These are phyloP conservation scores for Pararge aegeria DNA, from an alignment of 1,140 invertebrate species.

Conservation along the genomic window DNA sequence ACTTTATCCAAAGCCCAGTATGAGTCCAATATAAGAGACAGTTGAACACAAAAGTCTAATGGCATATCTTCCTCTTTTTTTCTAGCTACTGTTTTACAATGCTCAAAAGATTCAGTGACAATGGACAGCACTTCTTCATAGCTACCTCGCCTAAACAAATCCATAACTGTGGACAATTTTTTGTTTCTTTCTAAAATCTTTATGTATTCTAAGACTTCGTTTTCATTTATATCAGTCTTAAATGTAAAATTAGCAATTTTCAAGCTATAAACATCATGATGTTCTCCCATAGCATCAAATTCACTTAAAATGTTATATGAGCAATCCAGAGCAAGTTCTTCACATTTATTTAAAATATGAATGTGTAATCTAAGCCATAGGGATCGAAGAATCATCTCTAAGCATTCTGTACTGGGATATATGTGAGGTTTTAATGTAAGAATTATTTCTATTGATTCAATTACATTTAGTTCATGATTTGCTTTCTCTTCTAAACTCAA, in stretches of 20 bases:
- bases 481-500: conserved; percentile 49
- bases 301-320: conserved; percentile 68
- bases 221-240: conserved; percentile 62
- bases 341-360: conserved; percentile 61
- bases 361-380: conserved; percentile 72
- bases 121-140: conserved; percentile 84
- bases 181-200: conserved; percentile 74
- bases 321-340: conserved; percentile 66
- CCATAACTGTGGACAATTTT: conserved; percentile 75
- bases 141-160: conserved; percentile 81
- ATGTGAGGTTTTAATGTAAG: conserved; percentile 72
- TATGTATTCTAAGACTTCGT: conserved; percentile 57
- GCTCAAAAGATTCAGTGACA: conserved; percentile 83
- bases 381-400: conserved; percentile 59
- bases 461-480: conserved; percentile 51
- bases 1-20: conserved; percentile 81
- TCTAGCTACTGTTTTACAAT: conserved; percentile 67
- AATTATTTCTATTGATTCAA: conserved; percentile 65
- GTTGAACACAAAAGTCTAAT: conserved; percentile 79
- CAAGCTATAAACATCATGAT: conserved; percentile 53
- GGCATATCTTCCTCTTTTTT: conserved; percentile 72
- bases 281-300: conserved; percentile 69
- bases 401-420: conserved; percentile 50
- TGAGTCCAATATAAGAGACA: conserved; percentile 86
- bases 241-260: conserved; percentile 64